phyloP scores from a whole-genome alignment of 1,140 invertebrate species.

The Drosophila melanica region DNA sequence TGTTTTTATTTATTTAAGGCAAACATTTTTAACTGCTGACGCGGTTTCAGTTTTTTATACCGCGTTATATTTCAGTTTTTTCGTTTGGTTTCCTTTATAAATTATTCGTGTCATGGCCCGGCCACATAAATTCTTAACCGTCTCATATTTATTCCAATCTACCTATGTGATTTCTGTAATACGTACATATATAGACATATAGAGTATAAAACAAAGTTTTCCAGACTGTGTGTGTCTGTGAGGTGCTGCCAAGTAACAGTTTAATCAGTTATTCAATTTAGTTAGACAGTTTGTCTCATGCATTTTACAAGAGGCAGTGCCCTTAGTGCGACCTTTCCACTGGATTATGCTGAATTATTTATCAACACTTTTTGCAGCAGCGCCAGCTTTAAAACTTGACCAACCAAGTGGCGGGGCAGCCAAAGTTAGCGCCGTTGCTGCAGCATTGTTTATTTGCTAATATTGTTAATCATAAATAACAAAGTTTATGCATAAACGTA shows the following conservation, averaged over 20 bases:
- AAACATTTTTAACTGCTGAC: slow-evolving; percentile 79
- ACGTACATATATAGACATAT: slow-evolving; percentile 30
- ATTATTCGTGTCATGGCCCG: slow-evolving; percentile 76
- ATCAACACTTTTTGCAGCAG: slow-evolving; percentile 40
- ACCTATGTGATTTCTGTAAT: slow-evolving; percentile 35
- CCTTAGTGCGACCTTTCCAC: slow-evolving; percentile 69
- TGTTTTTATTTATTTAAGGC: slow-evolving; percentile 59
- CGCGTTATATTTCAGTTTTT: slow-evolving; percentile 7
- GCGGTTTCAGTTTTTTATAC: slow-evolving; percentile 59
- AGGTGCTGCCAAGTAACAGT: slow-evolving; percentile 54
- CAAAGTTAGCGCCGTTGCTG: slow-evolving; percentile 7
- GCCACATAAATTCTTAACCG: slow-evolving; percentile 77
- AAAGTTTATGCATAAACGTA: slow-evolving; percentile 81
- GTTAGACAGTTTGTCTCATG: slow-evolving; percentile 78
- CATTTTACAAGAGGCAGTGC: slow-evolving; percentile 66
- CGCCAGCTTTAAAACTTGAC: slow-evolving; percentile 35
- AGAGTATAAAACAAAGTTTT: slow-evolving; percentile 24
- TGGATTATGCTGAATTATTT: slow-evolving; percentile 74
- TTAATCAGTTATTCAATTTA: slow-evolving; percentile 82
- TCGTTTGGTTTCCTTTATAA: slow-evolving; percentile 57
- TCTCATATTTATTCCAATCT: slow-evolving; percentile 66
- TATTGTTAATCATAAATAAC: slow-evolving; percentile 79
- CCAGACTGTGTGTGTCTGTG: not conserved
- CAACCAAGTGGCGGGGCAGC: not conserved
- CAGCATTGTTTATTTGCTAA: slow-evolving; percentile 56